Evolutionary conservation across 2,888 invertebrate genomes (phyloP).

Genomic region (Drosophila parthenogenetica): DNA sequence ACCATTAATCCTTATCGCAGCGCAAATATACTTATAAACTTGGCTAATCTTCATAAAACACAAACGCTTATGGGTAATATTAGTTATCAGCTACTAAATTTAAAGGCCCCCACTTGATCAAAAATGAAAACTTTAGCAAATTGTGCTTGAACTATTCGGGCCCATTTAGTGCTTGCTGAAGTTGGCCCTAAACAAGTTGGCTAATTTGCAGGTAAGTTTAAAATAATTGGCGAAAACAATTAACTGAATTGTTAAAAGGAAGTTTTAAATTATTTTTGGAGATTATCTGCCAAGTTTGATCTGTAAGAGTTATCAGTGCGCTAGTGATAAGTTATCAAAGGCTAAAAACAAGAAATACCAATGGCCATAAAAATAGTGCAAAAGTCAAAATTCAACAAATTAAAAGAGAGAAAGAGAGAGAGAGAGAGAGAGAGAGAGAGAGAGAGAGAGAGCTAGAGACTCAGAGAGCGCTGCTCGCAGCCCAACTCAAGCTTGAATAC

Average conservation of each 20-base stretch:
- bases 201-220: conserved; percentile 31
- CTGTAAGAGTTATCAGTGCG: conserved; percentile 31
- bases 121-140: conserved; percentile 14
- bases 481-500: conserved; percentile 3
- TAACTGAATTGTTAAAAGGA: background rate
- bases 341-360: conserved; percentile 30
- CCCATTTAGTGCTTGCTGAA: conserved; percentile 46
- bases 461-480: conserved; percentile 1
- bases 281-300: conserved; percentile 40
- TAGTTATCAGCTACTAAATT: conserved; percentile 53
- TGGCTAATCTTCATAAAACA: conserved; percentile 61
- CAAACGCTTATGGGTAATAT: conserved; percentile 25
- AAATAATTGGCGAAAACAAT: background rate
- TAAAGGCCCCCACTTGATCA: conserved; percentile 63
- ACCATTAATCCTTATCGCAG: conserved; percentile 67
- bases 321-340: conserved; percentile 63
- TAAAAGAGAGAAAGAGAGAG: background rate
- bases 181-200: conserved; percentile 3
- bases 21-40: conserved; percentile 35
- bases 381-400: conserved; percentile 5
- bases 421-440: conserved; percentile 8
- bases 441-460: no score
- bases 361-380: conserved; percentile 13
- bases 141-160: conserved; percentile 5
- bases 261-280: no score